Percentiles rank a stretch among this genome's conserved stretches.
Conservation (phyloP, 23 tunicate species). For the Oikopleura albicans region DNA sequence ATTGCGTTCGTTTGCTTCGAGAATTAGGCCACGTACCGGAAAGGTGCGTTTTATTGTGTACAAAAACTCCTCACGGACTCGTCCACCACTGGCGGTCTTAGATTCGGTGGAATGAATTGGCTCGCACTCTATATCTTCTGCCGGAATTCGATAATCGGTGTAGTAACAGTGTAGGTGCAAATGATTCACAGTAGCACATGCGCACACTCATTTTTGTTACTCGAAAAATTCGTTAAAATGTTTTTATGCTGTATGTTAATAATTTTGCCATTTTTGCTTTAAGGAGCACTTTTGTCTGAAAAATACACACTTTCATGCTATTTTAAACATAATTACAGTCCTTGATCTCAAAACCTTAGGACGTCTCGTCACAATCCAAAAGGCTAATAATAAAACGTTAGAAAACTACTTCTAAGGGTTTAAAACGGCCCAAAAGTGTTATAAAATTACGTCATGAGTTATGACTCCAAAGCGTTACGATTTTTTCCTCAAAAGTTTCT, state of each 20-base stretch:
- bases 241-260: not conserved
- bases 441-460: no score
- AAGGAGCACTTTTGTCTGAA: no score
- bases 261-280: not conserved
- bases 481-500: no score
- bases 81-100: not conserved
- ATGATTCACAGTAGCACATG: not conserved
- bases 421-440: no score
- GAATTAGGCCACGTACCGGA: not conserved
- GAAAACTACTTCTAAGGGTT: no score
- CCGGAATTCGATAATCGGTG: not conserved
- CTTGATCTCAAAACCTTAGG: no score
- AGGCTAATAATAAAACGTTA: no score
- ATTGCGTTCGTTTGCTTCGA: conserved; percentile 13
- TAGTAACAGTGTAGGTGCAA: not conserved
- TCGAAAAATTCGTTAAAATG: not conserved
- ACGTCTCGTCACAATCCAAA: no score
- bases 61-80: not conserved
- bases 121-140: conserved; percentile 14
- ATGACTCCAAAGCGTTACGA: no score
- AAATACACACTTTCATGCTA: no score
- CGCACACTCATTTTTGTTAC: not conserved
- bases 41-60: not conserved
- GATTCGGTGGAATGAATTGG: not conserved
- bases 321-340: no score